Base-by-base conservation (phyloP, 2,888 invertebrate species). In the Diploptera punctata region DNA sequence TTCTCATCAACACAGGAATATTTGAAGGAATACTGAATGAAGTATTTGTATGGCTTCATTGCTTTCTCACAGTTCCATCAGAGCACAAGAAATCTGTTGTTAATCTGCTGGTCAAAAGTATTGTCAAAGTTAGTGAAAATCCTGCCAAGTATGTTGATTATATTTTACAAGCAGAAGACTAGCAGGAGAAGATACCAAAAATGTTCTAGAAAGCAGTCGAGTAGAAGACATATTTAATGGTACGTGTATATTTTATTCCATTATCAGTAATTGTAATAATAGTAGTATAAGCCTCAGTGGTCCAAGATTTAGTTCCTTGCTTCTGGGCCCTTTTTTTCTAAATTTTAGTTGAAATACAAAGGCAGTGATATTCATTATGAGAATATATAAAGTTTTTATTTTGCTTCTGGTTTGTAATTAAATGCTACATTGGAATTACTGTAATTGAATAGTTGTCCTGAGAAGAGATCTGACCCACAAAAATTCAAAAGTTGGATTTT, bases 21-120 rank as follows among this genome's bases (percentile, higher is more conserved):
- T 93, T 93, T 79, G 88, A 90, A 78, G 86, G 86, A 21, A 87
- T 87, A 75, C 84, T 84, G 74, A 83, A 86, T 71, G 92, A 93
- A 82, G 87, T 92, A 52, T 87, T 90, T 79, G 83, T 92, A 72
- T 90, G 93, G 87, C 80, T 91, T 31, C 87, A 90, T 77, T 85
- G 77, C 80, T 83, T 75, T 73, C 82, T 60, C 71, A 81, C 60
- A 16, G 31, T 70, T 13, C 67, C 24, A 24, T 24, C 33, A n/a
- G 31, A 57, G 1, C 57, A 33, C 4, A 26, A 31, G 24, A 24
- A 31, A 7, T 13, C 43, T 19, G 67, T 57, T 19, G 31, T 19
- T 21, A 57, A 29, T 13, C 49, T 72, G 38, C 57, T 74, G 26
- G 16, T 57, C 1, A 19, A 67, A 7, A 61, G 62, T 24, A 26